Conservation (phyloP, 2,113 vertebrate genomes). For the Datnioides undecimradiatus region DNA sequence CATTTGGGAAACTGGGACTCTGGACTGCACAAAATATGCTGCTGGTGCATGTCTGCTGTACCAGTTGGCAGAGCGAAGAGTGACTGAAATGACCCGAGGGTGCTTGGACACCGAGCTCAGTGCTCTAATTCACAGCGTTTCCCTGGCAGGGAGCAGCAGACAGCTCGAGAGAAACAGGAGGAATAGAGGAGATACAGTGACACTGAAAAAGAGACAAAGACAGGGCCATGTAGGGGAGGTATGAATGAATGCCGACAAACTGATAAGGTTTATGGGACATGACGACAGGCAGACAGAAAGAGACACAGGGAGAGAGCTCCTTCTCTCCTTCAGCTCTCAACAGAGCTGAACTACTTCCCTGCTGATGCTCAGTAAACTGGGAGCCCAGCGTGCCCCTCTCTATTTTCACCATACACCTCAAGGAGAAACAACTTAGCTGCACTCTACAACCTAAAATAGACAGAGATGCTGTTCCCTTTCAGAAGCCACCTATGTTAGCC, state of each 20-base stretch:
- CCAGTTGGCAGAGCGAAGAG: constrained; percentile 69
- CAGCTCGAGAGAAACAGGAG: constrained; percentile 37
- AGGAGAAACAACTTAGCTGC: constrained; percentile 39
- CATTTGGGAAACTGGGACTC: constrained; percentile 61
- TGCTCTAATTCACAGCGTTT: constrained; percentile 74
- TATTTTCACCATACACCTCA: constrained; percentile 36
- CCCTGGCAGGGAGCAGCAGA: constrained; percentile 63
- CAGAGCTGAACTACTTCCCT: constrained; percentile 52
- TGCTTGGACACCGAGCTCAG: constrained; percentile 66
- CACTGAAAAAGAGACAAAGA: constrained; percentile 42
- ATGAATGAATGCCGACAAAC: constrained; percentile 45
- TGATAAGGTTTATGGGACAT: constrained; percentile 40
- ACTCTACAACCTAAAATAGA: constrained; percentile 15
- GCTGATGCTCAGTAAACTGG: constrained; percentile 34
- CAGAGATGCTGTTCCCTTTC: not conserved
- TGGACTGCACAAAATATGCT: constrained; percentile 66
- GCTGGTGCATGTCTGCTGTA: constrained; percentile 68
- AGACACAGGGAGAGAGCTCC: not conserved
- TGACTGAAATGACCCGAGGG: constrained; percentile 74
- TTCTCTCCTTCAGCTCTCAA: constrained; percentile 30
- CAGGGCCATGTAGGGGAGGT: not conserved
- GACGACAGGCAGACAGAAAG: constrained; percentile 17
- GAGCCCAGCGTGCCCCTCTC: not conserved
- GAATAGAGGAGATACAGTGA: constrained; percentile 29
- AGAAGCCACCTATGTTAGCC: not conserved